These are phyloP conservation scores for Takifugu ocellatus DNA, from an alignment of 2,797 vertebrate species.

Conservation along the genomic window DNA sequence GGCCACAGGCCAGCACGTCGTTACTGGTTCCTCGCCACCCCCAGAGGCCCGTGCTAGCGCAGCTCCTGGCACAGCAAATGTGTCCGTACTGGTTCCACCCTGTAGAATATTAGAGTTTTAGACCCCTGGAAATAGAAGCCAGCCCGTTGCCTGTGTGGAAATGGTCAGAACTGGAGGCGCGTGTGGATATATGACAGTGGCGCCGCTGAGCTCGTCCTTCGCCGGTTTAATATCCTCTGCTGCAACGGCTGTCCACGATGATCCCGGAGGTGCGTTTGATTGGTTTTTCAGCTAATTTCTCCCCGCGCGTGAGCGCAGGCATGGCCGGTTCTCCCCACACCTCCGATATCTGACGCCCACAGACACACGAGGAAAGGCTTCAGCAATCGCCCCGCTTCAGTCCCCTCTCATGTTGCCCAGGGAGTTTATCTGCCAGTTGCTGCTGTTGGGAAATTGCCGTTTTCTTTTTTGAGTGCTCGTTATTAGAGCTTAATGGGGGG, in stretches of 20 bases:
- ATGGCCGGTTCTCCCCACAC: slow-evolving; percentile 1
- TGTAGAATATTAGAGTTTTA: slow-evolving; percentile 5
- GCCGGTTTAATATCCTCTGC: background rate
- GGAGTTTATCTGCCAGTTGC: slow-evolving; percentile 1
- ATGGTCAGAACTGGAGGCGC: too few species aligned
- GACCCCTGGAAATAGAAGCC: too few species aligned
- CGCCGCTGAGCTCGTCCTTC: too few species aligned
- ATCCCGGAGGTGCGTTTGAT: too few species aligned
- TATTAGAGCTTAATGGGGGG: too few species aligned
- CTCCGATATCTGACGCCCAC: slow-evolving; percentile 28
- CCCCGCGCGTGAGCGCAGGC: background rate
- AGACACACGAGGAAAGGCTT: slow-evolving; percentile 17
- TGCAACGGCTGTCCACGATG: background rate
- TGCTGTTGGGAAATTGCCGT: too few species aligned
- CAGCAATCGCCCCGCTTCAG: slow-evolving; percentile 4
- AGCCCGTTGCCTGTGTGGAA: too few species aligned
- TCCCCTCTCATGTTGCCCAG: slow-evolving; percentile 18
- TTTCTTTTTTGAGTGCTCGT: too few species aligned
- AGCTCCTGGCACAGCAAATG: slow-evolving; percentile 9
- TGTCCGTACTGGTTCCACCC: slow-evolving; percentile 13
- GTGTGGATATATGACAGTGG: too few species aligned
- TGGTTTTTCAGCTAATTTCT: too few species aligned
- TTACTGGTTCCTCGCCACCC: slow-evolving; percentile 17
- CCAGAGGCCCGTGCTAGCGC: slow-evolving; percentile 3
- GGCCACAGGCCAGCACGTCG: slow-evolving; percentile 34